Base-by-base conservation (phyloP, 2,113 vertebrate genomes). In the Trinectes maculatus region DNA sequence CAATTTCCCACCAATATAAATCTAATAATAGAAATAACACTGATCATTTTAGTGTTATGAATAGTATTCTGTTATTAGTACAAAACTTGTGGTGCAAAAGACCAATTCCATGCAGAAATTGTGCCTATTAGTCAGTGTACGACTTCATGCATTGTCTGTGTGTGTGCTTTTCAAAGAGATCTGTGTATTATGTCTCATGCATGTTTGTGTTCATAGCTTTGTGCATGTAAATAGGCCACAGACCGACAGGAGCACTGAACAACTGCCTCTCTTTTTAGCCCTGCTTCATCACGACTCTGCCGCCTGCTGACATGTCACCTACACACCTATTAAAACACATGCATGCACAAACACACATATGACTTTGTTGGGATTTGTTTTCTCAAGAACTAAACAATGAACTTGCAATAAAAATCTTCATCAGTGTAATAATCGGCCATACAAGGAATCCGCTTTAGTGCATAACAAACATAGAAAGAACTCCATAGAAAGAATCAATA, bases 211-310 rank as follows among this genome's bases (percentile, higher is more conserved):
- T 26, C 44, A 8, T 33, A 9, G 12, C 12, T 74, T 9, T 52
- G 26, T 64, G 3, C 34, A 55, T 40, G 26, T 74, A 79, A 82
- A 56, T 52, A 64, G 69, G 77, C 59, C 72, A 57, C 64, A 62
- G 12, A 26, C 51, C 25, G 57, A 39, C 22, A 6, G 37, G 36
- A n/a, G 12, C 18, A 29, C 47, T 21, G 24, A 34, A 54, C 60
- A 16, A 39, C 24, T 71, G 65, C 58, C 21, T 34, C 54, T 1
- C n/a, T 43, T 52, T 77, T 80, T 60, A 68, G 58, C 47, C 33
- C 22, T 42, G 52, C 44, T 64, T 51, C 67, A 71, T 37, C 46
- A 29, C 44, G 71, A 31, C 51, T 26, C 12, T 10, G 13, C 31
- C 31, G 22, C 40, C 51, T 42, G 37, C 62, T 81, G 68, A 64